These are phyloP conservation scores for Flabesymbios commensalis DNA, from an alignment of 2,888 invertebrate species.

Conservation along the genomic window DNA sequence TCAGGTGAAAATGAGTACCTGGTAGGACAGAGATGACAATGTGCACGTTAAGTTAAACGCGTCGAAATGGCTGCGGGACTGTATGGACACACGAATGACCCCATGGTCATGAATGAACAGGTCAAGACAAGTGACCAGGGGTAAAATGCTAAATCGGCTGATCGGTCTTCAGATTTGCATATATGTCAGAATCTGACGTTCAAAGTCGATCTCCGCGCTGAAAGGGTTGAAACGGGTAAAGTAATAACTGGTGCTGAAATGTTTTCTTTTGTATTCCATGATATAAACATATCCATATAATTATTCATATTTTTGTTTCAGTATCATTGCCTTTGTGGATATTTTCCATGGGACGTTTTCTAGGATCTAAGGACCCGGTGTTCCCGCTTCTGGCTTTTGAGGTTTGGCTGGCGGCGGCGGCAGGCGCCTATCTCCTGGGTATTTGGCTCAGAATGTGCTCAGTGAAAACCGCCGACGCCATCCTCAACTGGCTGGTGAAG, in stretches of 20 bases:
- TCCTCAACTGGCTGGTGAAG: conserved; percentile 58
- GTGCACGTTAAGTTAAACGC: no score
- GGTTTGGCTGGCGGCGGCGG: conserved; percentile 52
- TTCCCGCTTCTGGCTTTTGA: conserved; percentile 24
- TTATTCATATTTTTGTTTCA: conserved; percentile 4
- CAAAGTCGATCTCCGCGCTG: no score
- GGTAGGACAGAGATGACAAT: no score
- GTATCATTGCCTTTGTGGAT: conserved; percentile 22
- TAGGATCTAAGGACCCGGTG: neutral
- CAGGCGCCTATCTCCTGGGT: conserved; percentile 52
- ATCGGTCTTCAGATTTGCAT: no score
- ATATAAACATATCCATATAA: neutral
- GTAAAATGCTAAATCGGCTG: no score
- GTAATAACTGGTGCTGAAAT: neutral
- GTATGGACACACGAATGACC: no score
- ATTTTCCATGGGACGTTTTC: conserved; percentile 7
- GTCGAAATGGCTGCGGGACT: no score
- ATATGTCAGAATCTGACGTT: no score
- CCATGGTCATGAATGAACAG: no score
- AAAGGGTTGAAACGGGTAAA: no score
- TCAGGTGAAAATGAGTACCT: no score
- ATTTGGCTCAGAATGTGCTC: conserved; percentile 47
- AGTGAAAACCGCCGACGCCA: conserved; percentile 49
- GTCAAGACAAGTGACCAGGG: no score
- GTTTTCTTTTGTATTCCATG: neutral